Percentiles rank a stretch among this genome's conserved stretches.
Conservation (phyloP, 2,888 invertebrate genomes). For the Scaptodrosophila latifasciaeformis region DNA sequence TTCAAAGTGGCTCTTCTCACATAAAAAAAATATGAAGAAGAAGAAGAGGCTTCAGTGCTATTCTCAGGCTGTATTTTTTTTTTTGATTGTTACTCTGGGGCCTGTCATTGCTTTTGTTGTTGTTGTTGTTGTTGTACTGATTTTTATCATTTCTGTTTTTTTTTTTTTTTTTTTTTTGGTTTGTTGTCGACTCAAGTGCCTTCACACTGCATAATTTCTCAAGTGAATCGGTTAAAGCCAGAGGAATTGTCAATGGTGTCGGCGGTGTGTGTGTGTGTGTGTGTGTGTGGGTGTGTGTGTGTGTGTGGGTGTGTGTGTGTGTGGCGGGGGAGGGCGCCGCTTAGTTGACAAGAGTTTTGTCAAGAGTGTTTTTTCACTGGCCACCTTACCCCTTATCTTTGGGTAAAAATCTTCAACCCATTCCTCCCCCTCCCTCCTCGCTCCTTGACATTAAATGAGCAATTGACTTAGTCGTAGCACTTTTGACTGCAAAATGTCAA, state of each 20-base stretch:
- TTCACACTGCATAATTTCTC: conserved; percentile 70
- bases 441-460: conserved; percentile 67
- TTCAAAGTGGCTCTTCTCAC: too few species aligned
- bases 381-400: conserved; percentile 40
- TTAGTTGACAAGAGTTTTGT: conserved; percentile 65
- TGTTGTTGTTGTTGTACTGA: conserved; percentile 34
- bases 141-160: conserved; percentile 58
- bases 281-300: too few species aligned
- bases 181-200: conserved; percentile 68
- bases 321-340: conserved; percentile 19
- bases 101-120: conserved; percentile 20
- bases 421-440: too few species aligned
- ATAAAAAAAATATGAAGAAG: neutral
- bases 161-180: too few species aligned
- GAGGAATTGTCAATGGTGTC: conserved; percentile 1
- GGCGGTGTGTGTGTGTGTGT: neutral
- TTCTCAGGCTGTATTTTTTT: conserved; percentile 13
- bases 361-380: conserved; percentile 35
- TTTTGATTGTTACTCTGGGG: conserved; percentile 29
- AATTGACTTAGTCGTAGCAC: conserved; percentile 55
- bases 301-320: neutral
- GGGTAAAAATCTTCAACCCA: conserved; percentile 63
- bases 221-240: conserved; percentile 23
- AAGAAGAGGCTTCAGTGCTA: neutral
- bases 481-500: conserved; percentile 3